Evolutionary conservation across 2,113 vertebrate genomes (phyloP).

Genomic region (Micronycteris hirsuta): DNA sequence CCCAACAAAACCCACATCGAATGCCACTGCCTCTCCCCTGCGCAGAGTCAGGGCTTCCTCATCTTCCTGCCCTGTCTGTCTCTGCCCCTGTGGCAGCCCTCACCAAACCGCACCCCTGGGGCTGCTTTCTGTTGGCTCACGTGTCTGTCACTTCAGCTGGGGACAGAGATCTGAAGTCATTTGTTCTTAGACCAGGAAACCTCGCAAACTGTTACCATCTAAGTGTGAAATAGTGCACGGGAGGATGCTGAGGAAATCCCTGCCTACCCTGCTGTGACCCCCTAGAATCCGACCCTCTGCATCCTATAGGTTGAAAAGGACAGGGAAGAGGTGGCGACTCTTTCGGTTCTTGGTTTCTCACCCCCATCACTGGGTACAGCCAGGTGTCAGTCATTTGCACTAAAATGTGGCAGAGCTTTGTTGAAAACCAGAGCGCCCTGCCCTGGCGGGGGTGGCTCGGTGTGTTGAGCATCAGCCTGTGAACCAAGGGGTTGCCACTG

Average conservation of each 20-base stretch:
- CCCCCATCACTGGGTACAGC: too few species aligned
- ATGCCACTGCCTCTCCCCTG: not conserved
- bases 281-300: rapidly evolving
- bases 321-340: too few species aligned
- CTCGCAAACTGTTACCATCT: rapidly evolving
- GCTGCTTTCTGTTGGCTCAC: not conserved
- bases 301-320: not conserved
- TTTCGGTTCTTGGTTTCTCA: not conserved
- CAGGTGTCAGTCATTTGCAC: not conserved
- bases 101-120: rapidly evolving
- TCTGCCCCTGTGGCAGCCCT: not conserved
- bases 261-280: not conserved
- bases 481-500: too few species aligned
- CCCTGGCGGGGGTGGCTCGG: too few species aligned
- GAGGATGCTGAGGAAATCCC: not conserved
- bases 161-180: not conserved
- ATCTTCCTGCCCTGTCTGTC: rapidly evolving
- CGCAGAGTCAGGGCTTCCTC: not conserved
- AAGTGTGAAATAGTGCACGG: not conserved
- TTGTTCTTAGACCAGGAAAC: not conserved
- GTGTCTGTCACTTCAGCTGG: not conserved
- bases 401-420: not conserved
- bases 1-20: not conserved
- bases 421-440: not conserved
- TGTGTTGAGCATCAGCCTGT: too few species aligned